Evolutionary conservation across 2,113 vertebrate species (phyloP), one percentile per base, ranked within the genome.

Genomic region (Prietella phreatophila): DNA sequence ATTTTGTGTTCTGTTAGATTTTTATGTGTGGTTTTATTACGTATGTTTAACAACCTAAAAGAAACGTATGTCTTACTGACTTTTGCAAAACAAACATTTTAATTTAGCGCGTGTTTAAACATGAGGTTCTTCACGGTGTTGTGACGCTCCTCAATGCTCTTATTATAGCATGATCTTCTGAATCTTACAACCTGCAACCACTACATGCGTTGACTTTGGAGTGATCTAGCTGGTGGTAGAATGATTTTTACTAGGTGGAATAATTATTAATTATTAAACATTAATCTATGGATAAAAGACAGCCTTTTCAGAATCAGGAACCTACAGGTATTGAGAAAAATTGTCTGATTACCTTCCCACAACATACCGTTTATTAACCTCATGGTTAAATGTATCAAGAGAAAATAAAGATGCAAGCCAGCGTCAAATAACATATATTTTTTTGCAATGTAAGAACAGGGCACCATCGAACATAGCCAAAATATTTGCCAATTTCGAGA

Each of bases 21-120:
- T 80, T 78, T 47, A 78, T 53, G 55, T 11, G n/a, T 33, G n/a
- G 15, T 56, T 80, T 60, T 82, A 58, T 81, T 81, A 19, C n/a
- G 22, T 19, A 55, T 1, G 14, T 17, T 80, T 55, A 36, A 19
- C 15, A 56, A 33, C 15, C 53, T 80, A n/a, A 20, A 56, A 53
- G 25, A 14, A 14, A 78, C 4, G 3, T 39, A 25, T 10, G 7
- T 78, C 42, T 22, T 78, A 9, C 10, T 50, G 25, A n/a, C 1
- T 71, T 71, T 69, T 33, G 4, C 11, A n/a, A n/a, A 65, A 65
- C 61, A 65, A 22, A n/a, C 61, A 69, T 15, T 67, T 65, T 30
- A 75, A 25, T 75, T 75, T 42, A 9, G 0, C 47, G 36, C 33
- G 4, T 42, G 42, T n/a, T 71, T 71, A 71, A 71, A 19, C 33